Conservation (phyloP, 1,140 invertebrate genomes). For the Apis laboriosa region DNA sequence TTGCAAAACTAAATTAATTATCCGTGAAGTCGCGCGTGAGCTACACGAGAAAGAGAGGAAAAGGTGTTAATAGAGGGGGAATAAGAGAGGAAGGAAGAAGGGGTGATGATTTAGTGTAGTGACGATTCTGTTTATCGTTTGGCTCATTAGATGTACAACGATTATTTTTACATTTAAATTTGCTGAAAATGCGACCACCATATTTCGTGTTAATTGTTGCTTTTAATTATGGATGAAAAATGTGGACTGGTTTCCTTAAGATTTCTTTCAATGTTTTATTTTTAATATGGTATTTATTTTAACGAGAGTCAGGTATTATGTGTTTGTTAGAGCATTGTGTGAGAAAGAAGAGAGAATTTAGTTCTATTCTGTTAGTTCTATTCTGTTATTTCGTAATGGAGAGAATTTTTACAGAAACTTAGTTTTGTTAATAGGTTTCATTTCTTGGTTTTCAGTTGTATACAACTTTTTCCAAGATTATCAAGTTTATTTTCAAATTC, state of each 20-base stretch:
- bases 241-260: background rate
- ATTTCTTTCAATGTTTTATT: background rate
- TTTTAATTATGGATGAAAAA: background rate
- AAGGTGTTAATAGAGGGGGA: conserved; percentile 67
- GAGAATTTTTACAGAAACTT: too few species aligned
- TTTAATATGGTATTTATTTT: background rate
- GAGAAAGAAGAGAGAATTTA: background rate
- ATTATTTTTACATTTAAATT: conserved; percentile 58
- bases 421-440: too few species aligned
- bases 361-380: too few species aligned
- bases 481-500: too few species aligned
- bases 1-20: conserved; percentile 77
- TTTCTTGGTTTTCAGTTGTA: too few species aligned
- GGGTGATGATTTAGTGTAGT: conserved; percentile 43
- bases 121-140: conserved; percentile 28
- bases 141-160: conserved; percentile 56
- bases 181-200: background rate
- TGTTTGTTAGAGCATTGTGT: background rate
- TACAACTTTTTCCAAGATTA: too few species aligned
- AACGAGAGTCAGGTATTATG: background rate
- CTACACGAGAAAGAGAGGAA: conserved; percentile 55
- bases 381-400: background rate
- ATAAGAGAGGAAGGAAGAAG: too few species aligned
- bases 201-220: background rate
- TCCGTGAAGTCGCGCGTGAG: conserved; percentile 67